A percentile compares a stretch with the other conserved stretches of the same genome.
phyloP scores from a whole-genome alignment of 2,888 invertebrate species.

The Marasmarcha lunaedactyla region DNA sequence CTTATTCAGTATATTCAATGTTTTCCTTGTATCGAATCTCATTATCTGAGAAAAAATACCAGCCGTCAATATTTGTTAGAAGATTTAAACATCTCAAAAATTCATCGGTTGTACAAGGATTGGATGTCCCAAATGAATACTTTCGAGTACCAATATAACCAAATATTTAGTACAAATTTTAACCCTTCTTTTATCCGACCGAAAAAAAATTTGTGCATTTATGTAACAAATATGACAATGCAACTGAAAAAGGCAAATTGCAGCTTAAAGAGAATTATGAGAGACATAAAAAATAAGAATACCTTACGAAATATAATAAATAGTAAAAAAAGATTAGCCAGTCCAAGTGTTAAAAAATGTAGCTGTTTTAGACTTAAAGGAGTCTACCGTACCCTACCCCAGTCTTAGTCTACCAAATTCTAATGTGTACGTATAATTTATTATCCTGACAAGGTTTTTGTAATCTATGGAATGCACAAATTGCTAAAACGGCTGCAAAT shows the following conservation, averaged over 20 bases:
- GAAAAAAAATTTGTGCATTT: conserved; percentile 6
- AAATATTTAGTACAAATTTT: conserved; percentile 6
- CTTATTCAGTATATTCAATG: conserved; percentile 5
- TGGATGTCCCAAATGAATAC: conserved; percentile 5
- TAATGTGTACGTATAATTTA: too few species aligned
- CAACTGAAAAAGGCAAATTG: not conserved
- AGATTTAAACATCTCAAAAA: conserved; percentile 7
- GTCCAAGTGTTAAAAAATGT: too few species aligned
- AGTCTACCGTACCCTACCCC: too few species aligned
- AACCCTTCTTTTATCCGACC: conserved; percentile 7
- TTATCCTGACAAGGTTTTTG: too few species aligned
- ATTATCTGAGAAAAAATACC: conserved; percentile 5
- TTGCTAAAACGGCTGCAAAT: too few species aligned
- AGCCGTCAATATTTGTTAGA: conserved; percentile 6
- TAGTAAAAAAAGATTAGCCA: too few species aligned
- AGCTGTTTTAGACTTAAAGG: too few species aligned
- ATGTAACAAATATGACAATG: not conserved
- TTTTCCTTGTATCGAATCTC: conserved; percentile 7
- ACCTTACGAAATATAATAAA: too few species aligned
- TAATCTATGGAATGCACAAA: too few species aligned
- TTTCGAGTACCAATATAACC: conserved; percentile 3
- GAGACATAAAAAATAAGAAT: not conserved
- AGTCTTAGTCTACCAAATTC: too few species aligned
- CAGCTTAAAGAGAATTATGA: not conserved
- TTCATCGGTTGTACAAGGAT: conserved; percentile 5